Conservation (phyloP, 2,113 vertebrate species). For the Thinocorus orbignyianus region DNA sequence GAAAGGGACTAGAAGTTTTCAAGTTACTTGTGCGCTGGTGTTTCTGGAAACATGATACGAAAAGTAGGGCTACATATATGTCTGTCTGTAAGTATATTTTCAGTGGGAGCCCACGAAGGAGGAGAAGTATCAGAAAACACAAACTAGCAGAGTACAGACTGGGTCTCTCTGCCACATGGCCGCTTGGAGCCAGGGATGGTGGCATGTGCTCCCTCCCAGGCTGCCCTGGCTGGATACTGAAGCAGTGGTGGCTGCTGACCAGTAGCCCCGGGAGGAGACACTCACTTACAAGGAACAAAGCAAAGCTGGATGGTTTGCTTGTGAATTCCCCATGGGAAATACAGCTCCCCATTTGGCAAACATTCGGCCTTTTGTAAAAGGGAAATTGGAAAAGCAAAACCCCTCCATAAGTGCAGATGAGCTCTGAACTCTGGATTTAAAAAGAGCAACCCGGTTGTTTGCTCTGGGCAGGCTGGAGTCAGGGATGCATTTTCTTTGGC, state of each 20-base stretch:
- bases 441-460: not conserved
- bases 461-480: not conserved
- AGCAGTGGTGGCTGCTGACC: not conserved
- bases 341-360: not conserved
- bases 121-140: not conserved
- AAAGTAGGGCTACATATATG: not conserved
- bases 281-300: not conserved
- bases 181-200: not conserved
- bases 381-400: not conserved
- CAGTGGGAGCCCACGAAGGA: accelerated
- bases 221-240: not conserved
- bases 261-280: not conserved
- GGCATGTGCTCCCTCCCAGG: not conserved
- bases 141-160: not conserved
- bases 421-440: not conserved
- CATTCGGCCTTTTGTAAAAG: not conserved
- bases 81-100: not conserved
- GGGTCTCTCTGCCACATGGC: not conserved
- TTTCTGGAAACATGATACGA: accelerated
- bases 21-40: not conserved
- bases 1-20: not conserved
- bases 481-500: not conserved
- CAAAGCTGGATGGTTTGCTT: not conserved
- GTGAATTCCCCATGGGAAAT: not conserved
- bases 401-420: not conserved